phyloP scores from a whole-genome alignment of 1,140 invertebrate genomes.

The Lepidurus apus region DNA sequence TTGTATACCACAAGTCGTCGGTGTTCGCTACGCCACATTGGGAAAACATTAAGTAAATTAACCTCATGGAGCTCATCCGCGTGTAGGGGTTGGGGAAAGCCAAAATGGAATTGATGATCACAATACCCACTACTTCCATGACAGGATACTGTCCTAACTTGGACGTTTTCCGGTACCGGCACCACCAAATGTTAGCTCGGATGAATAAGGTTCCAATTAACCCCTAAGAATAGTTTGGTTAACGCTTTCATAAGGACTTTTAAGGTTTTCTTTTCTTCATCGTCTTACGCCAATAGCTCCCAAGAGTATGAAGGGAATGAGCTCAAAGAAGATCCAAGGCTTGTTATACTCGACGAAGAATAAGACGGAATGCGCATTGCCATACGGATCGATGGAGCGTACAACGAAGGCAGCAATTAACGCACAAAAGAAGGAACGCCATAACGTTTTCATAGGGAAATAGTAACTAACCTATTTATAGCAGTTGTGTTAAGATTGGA shows the following conservation, averaged over 20 bases:
- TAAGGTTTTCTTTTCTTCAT: not conserved
- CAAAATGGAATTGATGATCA: constrained; percentile 86
- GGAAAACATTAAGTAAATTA: constrained; percentile 93
- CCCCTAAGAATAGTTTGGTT: constrained; percentile 24
- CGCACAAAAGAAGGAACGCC: constrained; percentile 99
- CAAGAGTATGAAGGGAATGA: constrained; percentile 91
- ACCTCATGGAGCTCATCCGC: constrained; percentile 91
- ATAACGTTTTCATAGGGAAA: constrained; percentile 97
- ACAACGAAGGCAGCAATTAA: constrained; percentile 96
- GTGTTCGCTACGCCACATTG: constrained; percentile 90
- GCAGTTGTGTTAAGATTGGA: constrained; percentile 34
- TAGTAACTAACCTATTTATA: constrained; percentile 87
- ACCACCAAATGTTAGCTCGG: constrained; percentile 93
- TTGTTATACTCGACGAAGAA: constrained; percentile 99
- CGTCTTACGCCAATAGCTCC: constrained; percentile 79
- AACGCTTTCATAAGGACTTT: constrained; percentile 3
- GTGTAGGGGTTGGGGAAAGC: constrained; percentile 97
- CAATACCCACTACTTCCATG: constrained; percentile 89
- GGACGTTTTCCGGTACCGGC: constrained; percentile 87
- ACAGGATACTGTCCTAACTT: constrained; percentile 96
- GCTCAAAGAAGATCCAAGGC: constrained; percentile 97
- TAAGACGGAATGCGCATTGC: constrained; percentile 95
- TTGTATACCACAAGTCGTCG: constrained; percentile 54
- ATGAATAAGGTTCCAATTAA: constrained; percentile 83
- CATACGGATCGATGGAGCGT: constrained; percentile 96